These are phyloP conservation scores for Orussus abietinus DNA, from an alignment of 1,140 invertebrate genomes.

Conservation along the genomic window DNA sequence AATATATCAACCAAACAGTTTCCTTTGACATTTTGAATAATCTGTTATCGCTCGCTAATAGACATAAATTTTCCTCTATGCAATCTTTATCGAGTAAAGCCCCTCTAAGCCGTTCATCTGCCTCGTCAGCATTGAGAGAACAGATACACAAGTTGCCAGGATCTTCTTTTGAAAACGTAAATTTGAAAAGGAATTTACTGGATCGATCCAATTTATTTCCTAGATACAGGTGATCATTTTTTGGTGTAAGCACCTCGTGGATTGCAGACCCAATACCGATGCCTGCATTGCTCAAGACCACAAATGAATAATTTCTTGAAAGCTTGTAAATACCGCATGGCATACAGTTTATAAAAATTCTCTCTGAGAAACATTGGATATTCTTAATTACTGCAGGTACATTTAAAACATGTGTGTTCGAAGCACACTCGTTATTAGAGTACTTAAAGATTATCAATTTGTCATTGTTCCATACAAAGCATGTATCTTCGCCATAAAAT, in stretches of 20 bases:
- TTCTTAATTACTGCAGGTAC: slow-evolving; percentile 30
- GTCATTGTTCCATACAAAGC: slow-evolving; percentile 34
- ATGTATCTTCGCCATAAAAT: slow-evolving; percentile 32
- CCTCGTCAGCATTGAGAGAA: slow-evolving; percentile 14
- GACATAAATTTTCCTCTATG: slow-evolving; percentile 19
- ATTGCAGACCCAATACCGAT: slow-evolving; percentile 30
- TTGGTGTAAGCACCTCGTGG: slow-evolving; percentile 24
- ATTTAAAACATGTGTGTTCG: no score
- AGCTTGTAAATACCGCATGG: slow-evolving; percentile 40
- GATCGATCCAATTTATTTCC: slow-evolving; percentile 32
- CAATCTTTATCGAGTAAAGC: slow-evolving; percentile 11
- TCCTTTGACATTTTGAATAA: slow-evolving; percentile 19
- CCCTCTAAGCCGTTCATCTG: slow-evolving; percentile 15
- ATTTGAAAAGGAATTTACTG: slow-evolving; percentile 16
- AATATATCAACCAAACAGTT: slow-evolving; percentile 25
- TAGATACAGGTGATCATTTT: slow-evolving; percentile 23
- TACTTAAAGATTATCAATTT: slow-evolving; percentile 30
- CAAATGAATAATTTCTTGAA: slow-evolving; percentile 22
- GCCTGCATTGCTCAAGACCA: slow-evolving; percentile 26
- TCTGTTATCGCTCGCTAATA: slow-evolving; percentile 27
- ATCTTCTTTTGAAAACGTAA: slow-evolving; percentile 3
- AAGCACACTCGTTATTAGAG: not conserved
- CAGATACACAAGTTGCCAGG: slow-evolving; percentile 15
- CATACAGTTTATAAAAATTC: slow-evolving; percentile 35
- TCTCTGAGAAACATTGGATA: slow-evolving; percentile 26